Conservation (phyloP, 2,888 invertebrate genomes). For the Lucinisca nassula region DNA sequence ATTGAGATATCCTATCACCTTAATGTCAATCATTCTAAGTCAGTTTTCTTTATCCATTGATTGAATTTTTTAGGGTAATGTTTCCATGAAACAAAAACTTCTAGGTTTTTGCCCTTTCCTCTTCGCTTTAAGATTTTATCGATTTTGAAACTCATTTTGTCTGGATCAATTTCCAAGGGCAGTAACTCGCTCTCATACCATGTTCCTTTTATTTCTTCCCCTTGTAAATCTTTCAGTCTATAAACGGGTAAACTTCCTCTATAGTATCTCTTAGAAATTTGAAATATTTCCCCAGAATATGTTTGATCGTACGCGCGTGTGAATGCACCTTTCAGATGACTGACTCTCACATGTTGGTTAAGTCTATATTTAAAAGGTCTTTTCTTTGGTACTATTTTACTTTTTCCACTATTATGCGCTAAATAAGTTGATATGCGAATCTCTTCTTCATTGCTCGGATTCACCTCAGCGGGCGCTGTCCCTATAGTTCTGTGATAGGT, state of each 20-base stretch:
- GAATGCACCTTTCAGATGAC: constrained; percentile 40
- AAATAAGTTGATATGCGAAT: constrained; percentile 17
- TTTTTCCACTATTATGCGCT: neutral
- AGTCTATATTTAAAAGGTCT: constrained; percentile 35
- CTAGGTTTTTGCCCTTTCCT: constrained; percentile 28
- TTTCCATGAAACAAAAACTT: constrained; percentile 42
- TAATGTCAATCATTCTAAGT: constrained; percentile 34
- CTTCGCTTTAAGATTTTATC: constrained; percentile 31
- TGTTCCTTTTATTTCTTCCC: constrained; percentile 38
- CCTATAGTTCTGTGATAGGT: constrained; percentile 54
- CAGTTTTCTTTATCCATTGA: constrained; percentile 29
- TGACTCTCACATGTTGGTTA: constrained; percentile 35
- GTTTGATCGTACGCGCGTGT: constrained; percentile 49
- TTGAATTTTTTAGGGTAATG: constrained; percentile 48
- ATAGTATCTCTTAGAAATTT: neutral
- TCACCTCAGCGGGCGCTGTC: constrained; percentile 37
- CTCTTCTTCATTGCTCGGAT: constrained; percentile 15
- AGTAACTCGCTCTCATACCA: constrained; percentile 48
- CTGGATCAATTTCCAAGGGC: constrained; percentile 30
- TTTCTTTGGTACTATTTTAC: neutral
- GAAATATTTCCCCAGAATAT: constrained; percentile 47
- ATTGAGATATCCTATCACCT: too few relatives aligned
- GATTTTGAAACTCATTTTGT: constrained; percentile 25
- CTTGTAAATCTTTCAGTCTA: constrained; percentile 31
- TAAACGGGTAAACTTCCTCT: constrained; percentile 35